Evolutionary conservation across 2,113 vertebrate genomes (phyloP).

Genomic region (Sylvietta virens): DNA sequence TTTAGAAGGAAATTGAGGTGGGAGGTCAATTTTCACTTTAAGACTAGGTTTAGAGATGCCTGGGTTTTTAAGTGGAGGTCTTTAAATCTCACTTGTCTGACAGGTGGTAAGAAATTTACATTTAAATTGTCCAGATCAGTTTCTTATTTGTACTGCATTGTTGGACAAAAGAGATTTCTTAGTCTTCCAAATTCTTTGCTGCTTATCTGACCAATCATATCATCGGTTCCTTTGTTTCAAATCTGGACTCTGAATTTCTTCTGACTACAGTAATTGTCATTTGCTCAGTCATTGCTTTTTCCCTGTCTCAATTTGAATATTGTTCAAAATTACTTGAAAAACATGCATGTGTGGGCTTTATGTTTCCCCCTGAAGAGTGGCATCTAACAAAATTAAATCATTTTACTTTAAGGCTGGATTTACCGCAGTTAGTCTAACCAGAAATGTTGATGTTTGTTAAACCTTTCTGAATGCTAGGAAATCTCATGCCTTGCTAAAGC

Average conservation of each 20-base stretch:
- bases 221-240: neutral
- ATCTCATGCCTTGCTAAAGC: neutral
- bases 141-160: neutral
- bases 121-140: conserved; percentile 3
- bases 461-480: neutral
- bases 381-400: neutral
- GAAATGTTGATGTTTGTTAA: neutral
- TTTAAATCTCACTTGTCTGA: neutral
- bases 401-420: neutral
- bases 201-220: neutral
- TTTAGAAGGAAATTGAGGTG: conserved; percentile 29
- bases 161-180: neutral
- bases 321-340: neutral
- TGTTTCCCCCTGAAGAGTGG: neutral
- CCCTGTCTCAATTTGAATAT: neutral
- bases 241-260: neutral
- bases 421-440: neutral
- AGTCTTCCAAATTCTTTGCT: neutral
- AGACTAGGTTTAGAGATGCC: neutral
- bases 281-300: neutral
- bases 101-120: conserved; percentile 23
- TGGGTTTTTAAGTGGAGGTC: neutral
- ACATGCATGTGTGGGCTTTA: fast-evolving
- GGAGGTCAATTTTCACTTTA: conserved; percentile 10
- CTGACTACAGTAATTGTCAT: neutral